Conservation (phyloP, 2,797 vertebrate species). For the Phrynocephalus vlangalii region DNA sequence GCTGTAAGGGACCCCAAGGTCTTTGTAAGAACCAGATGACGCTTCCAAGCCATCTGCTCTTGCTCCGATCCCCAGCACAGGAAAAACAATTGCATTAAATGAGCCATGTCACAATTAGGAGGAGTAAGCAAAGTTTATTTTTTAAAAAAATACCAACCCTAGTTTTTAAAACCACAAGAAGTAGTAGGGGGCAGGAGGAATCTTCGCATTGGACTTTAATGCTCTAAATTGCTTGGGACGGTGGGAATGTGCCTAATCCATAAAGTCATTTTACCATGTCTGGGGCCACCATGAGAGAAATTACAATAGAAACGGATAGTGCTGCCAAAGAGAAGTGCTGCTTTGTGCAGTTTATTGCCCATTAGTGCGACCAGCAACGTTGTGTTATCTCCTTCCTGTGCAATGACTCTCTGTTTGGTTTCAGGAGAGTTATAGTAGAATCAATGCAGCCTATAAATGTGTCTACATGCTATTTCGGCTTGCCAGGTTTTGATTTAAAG, state of each 20-base stretch:
- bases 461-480: not conserved
- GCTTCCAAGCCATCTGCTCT: conserved; percentile 71
- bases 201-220: conserved; percentile 43
- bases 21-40: conserved; percentile 56
- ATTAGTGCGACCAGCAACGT: not conserved
- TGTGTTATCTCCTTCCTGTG: not conserved
- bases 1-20: conserved; percentile 27
- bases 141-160: conserved; percentile 13
- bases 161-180: not conserved
- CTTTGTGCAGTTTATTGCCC: not conserved
- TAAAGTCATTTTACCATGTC: conserved; percentile 3
- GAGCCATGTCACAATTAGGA: conserved; percentile 68
- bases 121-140: conserved; percentile 67
- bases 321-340: not conserved
- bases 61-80: conserved; percentile 62
- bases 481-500: not conserved
- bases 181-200: not conserved
- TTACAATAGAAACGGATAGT: not conserved
- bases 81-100: conserved; percentile 64
- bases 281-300: not conserved
- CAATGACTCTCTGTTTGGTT: not conserved
- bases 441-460: not conserved
- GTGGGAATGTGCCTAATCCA: not conserved
- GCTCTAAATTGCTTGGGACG: conserved; percentile 1
- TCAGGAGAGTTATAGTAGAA: not conserved